Conservation (phyloP, 2,797 vertebrate species). For the Paramormyrops hopkinsi region DNA sequence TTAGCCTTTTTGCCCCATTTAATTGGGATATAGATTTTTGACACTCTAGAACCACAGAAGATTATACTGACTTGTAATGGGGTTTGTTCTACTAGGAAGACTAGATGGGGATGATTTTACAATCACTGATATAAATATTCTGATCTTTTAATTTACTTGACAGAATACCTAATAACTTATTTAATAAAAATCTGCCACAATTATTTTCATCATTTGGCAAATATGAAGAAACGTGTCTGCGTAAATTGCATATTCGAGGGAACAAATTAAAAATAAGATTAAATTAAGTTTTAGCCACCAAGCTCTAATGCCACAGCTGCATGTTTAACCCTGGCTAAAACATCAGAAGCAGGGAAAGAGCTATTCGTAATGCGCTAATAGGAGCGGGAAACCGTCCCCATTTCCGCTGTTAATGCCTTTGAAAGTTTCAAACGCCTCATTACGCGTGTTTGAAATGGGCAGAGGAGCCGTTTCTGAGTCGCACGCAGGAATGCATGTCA, state of each 20-base stretch:
- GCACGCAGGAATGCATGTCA: conserved; percentile 53
- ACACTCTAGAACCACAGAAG: background rate
- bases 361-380: conserved; percentile 52
- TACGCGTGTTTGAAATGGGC: conserved; percentile 55
- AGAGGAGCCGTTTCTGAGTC: conserved; percentile 45
- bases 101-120: background rate
- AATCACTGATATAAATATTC: background rate
- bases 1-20: background rate
- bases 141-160: background rate
- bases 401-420: conserved; percentile 62
- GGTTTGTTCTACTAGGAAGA: background rate
- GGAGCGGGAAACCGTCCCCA: conserved; percentile 50
- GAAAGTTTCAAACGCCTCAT: conserved; percentile 68
- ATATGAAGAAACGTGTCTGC: background rate
- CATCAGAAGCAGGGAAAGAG: background rate
- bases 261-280: conserved; percentile 3
- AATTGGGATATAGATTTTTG: background rate
- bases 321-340: background rate
- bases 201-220: conserved; percentile 15
- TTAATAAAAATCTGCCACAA: conserved; percentile 4
- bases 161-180: background rate
- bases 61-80: background rate
- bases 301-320: background rate
- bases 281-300: background rate
- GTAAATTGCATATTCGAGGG: background rate